A percentile compares a stretch with the other conserved stretches of the same genome.
These are phyloP conservation scores for Lindbergichthys nudifrons DNA, from an alignment of 2,797 vertebrate species.

Conservation along the genomic window DNA sequence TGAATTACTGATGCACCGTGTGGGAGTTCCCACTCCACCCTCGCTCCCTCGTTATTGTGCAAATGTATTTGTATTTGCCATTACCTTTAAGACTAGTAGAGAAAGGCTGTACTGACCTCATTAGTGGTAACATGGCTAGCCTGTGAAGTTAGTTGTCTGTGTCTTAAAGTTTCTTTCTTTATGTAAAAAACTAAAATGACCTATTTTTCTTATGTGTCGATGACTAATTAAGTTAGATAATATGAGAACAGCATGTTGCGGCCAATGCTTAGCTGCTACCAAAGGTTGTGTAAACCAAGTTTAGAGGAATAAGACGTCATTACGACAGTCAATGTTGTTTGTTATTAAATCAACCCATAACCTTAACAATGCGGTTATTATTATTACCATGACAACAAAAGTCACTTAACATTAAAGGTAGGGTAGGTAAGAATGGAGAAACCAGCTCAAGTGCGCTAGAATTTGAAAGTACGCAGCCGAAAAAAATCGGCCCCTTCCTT, in stretches of 20 bases:
- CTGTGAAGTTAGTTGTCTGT: slow-evolving; percentile 61
- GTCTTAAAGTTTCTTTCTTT: slow-evolving; percentile 61
- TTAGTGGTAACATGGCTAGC: slow-evolving; percentile 66
- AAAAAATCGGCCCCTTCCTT: too few relatives aligned
- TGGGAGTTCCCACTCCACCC: slow-evolving; percentile 71
- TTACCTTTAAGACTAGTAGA: slow-evolving; percentile 71
- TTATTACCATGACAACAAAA: not conserved
- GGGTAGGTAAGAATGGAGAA: too few relatives aligned
- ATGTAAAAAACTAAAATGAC: slow-evolving; percentile 73
- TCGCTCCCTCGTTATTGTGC: slow-evolving; percentile 69
- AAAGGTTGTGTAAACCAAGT: slow-evolving; percentile 2
- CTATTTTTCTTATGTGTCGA: slow-evolving; percentile 53
- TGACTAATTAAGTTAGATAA: slow-evolving; percentile 65
- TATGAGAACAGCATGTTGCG: slow-evolving; percentile 34
- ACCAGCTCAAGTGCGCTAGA: too few relatives aligned
- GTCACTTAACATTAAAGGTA: not conserved
- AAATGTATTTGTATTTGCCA: slow-evolving; percentile 71
- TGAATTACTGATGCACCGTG: slow-evolving; percentile 80
- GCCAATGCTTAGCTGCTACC: slow-evolving; percentile 9
- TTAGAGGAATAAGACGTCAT: slow-evolving; percentile 18
- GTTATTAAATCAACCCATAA: slow-evolving; percentile 1
- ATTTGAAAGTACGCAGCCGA: too few relatives aligned
- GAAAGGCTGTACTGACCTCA: slow-evolving; percentile 72
- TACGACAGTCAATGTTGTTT: not conserved
- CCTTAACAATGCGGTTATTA: not conserved